These are phyloP conservation scores for Mylabris sibirica DNA, from an alignment of 2,888 invertebrate species.

Conservation along the genomic window DNA sequence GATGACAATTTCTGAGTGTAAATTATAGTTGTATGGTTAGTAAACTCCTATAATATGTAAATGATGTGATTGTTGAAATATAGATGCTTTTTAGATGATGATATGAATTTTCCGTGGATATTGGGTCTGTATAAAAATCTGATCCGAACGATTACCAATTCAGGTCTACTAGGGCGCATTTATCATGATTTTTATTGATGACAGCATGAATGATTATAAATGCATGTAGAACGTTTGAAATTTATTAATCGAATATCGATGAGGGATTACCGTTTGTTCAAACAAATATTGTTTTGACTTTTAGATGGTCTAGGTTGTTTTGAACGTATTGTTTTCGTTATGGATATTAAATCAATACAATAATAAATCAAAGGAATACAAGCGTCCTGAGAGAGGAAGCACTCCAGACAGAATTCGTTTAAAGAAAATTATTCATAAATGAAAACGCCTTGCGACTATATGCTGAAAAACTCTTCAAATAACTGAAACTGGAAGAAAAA, in stretches of 20 bases:
- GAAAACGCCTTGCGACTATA: too few species aligned
- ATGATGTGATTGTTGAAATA: background rate
- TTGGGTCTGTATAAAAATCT: background rate
- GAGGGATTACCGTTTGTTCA: background rate
- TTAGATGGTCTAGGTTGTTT: too few species aligned
- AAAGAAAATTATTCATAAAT: too few species aligned
- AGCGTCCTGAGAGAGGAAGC: too few species aligned
- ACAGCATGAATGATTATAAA: background rate
- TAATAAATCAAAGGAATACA: too few species aligned
- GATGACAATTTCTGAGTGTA: background rate
- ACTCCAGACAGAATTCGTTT: too few species aligned
- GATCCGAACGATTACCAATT: background rate
- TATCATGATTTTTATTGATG: background rate
- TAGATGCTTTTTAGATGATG: constrained; percentile 5
- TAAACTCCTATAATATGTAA: background rate
- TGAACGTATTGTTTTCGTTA: too few species aligned
- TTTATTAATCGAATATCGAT: background rate
- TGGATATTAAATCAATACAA: too few species aligned
- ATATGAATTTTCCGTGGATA: background rate
- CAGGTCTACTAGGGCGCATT: background rate
- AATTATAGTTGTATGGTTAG: too few species aligned
- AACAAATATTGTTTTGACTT: too few species aligned
- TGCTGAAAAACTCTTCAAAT: too few species aligned
- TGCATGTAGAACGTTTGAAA: background rate
- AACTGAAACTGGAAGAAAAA: too few species aligned